Conservation (phyloP, 37 sponge, comb jelly and placozoan species). For the Agelas oroides region DNA sequence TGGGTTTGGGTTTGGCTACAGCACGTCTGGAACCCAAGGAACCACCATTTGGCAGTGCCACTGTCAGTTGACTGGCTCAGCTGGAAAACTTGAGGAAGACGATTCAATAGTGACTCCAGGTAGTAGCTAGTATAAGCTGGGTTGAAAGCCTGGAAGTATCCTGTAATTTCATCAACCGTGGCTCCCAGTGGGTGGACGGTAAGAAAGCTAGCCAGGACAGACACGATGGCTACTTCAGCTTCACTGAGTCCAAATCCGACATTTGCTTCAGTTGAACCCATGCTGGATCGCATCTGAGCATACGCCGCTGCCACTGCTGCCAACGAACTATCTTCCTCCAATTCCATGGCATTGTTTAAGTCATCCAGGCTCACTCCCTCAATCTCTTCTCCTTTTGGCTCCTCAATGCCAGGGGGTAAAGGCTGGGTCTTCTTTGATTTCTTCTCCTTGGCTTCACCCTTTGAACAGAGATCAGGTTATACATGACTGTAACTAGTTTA, state of each 20-base stretch:
- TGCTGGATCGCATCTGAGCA: constrained; percentile 44
- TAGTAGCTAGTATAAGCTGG: constrained; percentile 60
- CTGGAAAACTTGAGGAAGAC: constrained; percentile 78
- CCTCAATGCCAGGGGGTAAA: background rate
- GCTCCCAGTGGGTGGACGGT: constrained; percentile 89
- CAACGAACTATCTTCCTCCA: constrained; percentile 10
- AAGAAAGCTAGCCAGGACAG: constrained; percentile 75
- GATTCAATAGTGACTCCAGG: constrained; percentile 67
- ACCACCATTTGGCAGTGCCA: constrained; percentile 78
- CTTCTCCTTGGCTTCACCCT: constrained; percentile 14
- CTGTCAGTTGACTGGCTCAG: constrained; percentile 28
- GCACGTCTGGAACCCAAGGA: constrained; percentile 86
- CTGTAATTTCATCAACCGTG: constrained; percentile 65
- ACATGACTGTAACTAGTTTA: too few relatives aligned
- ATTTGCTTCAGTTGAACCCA: constrained; percentile 24
- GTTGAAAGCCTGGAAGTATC: constrained; percentile 70
- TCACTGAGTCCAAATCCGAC: constrained; percentile 49
- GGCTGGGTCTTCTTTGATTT: constrained; percentile 6
- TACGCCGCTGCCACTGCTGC: constrained; percentile 78
- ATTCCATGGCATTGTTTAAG: constrained; percentile 25
- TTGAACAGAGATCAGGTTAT: background rate
- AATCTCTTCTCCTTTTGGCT: constrained; percentile 40
- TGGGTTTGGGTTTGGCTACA: background rate
- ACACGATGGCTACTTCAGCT: constrained; percentile 69
- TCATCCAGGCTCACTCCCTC: constrained; percentile 55